A percentile compares a stretch with the other conserved stretches of the same genome.
These are phyloP conservation scores for Lepidurus arcticus DNA, from an alignment of 1,140 invertebrate genomes.

Conservation along the genomic window DNA sequence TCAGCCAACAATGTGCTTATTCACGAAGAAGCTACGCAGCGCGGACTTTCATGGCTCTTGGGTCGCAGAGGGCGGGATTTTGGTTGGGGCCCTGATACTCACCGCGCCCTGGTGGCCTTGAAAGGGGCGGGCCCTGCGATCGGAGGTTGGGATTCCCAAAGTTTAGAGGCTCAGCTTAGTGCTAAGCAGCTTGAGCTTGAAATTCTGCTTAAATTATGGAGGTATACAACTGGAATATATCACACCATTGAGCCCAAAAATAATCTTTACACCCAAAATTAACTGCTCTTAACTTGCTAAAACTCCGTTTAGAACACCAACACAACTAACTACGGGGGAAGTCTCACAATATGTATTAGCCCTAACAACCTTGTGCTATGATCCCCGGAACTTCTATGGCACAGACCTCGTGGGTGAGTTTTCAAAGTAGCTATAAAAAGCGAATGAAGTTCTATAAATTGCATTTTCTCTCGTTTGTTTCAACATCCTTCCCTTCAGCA, in stretches of 20 bases:
- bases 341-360: constrained; percentile 68
- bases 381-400: constrained; percentile 72
- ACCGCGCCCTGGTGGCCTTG: constrained; percentile 40
- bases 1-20: neutral
- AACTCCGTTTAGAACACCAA: neutral
- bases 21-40: neutral
- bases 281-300: neutral
- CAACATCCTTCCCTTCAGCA: neutral
- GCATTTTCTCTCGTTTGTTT: neutral
- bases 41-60: constrained; percentile 34
- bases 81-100: constrained; percentile 40
- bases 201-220: constrained; percentile 68
- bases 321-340: constrained; percentile 61
- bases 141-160: constrained; percentile 31
- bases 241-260: neutral
- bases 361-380: constrained; percentile 67
- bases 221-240: constrained; percentile 45
- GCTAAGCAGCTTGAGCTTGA: constrained; percentile 77
- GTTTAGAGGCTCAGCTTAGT: constrained; percentile 65
- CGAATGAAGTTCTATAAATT: neutral
- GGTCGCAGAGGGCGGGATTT: constrained; percentile 36
- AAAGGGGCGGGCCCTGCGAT: constrained; percentile 37
- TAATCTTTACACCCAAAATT: neutral
- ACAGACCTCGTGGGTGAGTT: constrained; percentile 65
- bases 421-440: neutral